Evolutionary conservation across 2,113 vertebrate genomes (phyloP), one percentile per base, ranked within the genome.

Genomic region (Oplegnathus fasciatus): DNA sequence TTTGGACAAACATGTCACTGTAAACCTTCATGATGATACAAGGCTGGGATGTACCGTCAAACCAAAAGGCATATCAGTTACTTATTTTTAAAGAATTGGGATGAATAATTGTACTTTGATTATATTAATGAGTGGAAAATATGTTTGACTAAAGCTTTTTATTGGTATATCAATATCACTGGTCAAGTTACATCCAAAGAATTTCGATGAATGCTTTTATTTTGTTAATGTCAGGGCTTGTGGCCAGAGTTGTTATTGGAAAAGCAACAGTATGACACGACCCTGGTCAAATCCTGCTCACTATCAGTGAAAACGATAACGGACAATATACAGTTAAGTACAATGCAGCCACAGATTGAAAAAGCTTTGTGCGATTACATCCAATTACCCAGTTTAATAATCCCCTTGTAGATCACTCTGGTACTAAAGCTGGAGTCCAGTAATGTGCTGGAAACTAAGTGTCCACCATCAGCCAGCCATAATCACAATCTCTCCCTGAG

Each of bases 401-500:
- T 73, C 28, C 67, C 42, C 30, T 17, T 42, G 40, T 69, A 42
- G 72, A 83, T 87, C 30, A 40, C 54, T 86, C 40, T 54, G 48
- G 71, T 79, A 78, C 80, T 18, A 71, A 66, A 84, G 26, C 32
- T 71, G 46, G 30, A 75, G 60, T 34, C 66, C 32, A 86, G 71
- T 83, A 65, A 71, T 70, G 66, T 90, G 77, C 82, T 89, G 83
- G 85, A 90, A 75, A 22, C 44, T 30, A 61, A 62, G 66, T 65
- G 46, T 66, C 75, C 62, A 69, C 60, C 70, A 74, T 84, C 78
- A 83, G 78, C 85, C 79, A 81, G 74, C 70, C 66, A 20, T 78
- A 85, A 83, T 83, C 78, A 83, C 80, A 66, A 34, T 72, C 72
- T 78, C 14, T 82, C 66, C 78, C 62, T 13, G 24, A 60, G 73